Base-by-base conservation (phyloP, 2,113 vertebrate species). In the Pterocles orientalis region DNA sequence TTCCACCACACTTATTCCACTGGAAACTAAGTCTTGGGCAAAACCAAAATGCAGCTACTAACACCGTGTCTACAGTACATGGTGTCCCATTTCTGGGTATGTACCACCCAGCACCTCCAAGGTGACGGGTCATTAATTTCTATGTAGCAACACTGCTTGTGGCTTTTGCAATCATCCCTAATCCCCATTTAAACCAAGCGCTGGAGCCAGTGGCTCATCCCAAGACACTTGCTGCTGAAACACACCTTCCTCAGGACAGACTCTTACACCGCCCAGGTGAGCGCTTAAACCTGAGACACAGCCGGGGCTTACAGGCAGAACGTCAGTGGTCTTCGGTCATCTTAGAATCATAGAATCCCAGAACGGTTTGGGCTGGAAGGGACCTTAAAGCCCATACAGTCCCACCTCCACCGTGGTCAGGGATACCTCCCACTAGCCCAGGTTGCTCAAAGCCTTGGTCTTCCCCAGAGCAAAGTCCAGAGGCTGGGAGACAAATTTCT, bases 31-130 rank as follows among this genome's bases (percentile, higher is more conserved):
- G 25, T 26, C 36, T 45, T 8, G 17, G 57, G 45, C 16, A 41
- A 58, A 80, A 34, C 14, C 18, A 33, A 61, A 64, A 43, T 4
- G 3, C 6, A 36, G 19, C 39, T 47, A 6, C 53, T 43, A 20
- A 31, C 18, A 26, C 18, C 20, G 47, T 18, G 73, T 41, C 11
- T 41, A 2, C 25, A 48, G n/a, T 2, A 3, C 4, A 1, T 1
- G 17, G 33, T 28, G 19, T 19, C 16, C 54, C n/a, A 25, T 25
- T 25, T 12, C n/a, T 3, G n/a, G 51, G 31, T 18, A 7, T 12
- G 45, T 20, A 23, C 41, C 62, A 33, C 18, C 24, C 62, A 45
- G 7, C 34, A 21, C 25, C 28, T 48, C n/a, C n/a, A 28, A 18
- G 76, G 45, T 50, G 31, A 14, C 6, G 16, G 53, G 18, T 23